Percentiles rank a stretch among this genome's conserved stretches.
phyloP scores from a whole-genome alignment of 2,888 invertebrate species.

The Synergus laeviventris region DNA sequence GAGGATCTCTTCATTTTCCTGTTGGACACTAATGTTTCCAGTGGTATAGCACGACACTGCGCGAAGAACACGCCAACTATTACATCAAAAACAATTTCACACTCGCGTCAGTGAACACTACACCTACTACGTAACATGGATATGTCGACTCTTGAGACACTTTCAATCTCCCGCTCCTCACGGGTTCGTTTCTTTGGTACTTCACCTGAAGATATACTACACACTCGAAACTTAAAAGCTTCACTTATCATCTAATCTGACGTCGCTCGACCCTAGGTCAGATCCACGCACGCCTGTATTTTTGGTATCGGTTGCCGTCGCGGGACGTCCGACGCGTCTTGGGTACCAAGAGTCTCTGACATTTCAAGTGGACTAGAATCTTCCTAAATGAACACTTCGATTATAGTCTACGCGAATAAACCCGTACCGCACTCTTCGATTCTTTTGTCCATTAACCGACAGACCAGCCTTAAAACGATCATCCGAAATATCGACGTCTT shows the following conservation, averaged over 20 bases:
- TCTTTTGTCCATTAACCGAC: conserved; percentile 4
- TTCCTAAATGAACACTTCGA: neutral
- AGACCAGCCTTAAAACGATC: neutral
- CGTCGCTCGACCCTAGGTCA: neutral
- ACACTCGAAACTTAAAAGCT: conserved; percentile 27
- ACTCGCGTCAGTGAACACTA: conserved; percentile 39
- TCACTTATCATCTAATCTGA: conserved; percentile 8
- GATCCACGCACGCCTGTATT: conserved; percentile 8
- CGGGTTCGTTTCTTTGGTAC: conserved; percentile 31
- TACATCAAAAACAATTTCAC: conserved; percentile 37
- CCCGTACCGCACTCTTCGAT: neutral
- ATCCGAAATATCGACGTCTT: neutral
- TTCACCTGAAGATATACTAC: conserved; percentile 8
- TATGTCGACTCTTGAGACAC: conserved; percentile 39
- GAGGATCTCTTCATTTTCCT: conserved; percentile 73
- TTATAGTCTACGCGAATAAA: neutral
- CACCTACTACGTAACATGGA: conserved; percentile 28
- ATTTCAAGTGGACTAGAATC: conserved; percentile 18
- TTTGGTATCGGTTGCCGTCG: conserved; percentile 31
- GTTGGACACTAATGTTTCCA: conserved; percentile 73
- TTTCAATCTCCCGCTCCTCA: conserved; percentile 9
- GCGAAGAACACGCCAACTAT: conserved; percentile 40
- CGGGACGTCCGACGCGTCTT: conserved; percentile 24
- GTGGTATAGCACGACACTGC: conserved; percentile 56
- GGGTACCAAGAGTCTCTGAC: conserved; percentile 32